Conservation (phyloP, 2,888 invertebrate genomes). For the Galeruca laticollis region DNA sequence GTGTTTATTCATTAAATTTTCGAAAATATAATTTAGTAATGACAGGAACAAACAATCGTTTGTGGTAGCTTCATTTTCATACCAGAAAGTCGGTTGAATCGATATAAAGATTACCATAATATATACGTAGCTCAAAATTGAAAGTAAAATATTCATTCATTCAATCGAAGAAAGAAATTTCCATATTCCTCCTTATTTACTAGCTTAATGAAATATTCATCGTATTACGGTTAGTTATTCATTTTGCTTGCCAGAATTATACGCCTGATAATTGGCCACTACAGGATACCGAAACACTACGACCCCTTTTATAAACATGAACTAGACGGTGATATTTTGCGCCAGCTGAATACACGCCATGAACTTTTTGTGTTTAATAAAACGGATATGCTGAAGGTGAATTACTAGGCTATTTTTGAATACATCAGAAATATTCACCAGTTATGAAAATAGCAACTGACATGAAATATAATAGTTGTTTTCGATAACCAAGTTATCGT, state of each 20-base stretch:
- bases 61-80: too few relatives aligned
- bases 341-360: not conserved
- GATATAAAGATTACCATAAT: not conserved
- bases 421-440: not conserved
- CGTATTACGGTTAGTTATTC: slow-evolving; percentile 13
- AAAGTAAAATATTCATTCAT: slow-evolving; percentile 23
- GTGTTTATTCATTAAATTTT: too few relatives aligned
- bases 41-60: too few relatives aligned
- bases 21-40: too few relatives aligned
- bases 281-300: slow-evolving; percentile 13
- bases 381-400: not conserved
- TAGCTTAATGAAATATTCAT: slow-evolving; percentile 31
- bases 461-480: not conserved
- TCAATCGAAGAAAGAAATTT: slow-evolving; percentile 26
- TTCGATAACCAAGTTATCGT: too few relatives aligned
- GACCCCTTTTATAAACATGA: slow-evolving; percentile 30
- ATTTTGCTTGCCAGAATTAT: slow-evolving; percentile 18
- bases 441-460: not conserved
- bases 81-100: too few relatives aligned
- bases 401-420: not conserved
- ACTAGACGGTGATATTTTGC: slow-evolving; percentile 23
- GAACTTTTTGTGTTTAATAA: not conserved
- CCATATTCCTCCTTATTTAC: slow-evolving; percentile 26
- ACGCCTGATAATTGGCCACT: slow-evolving; percentile 23
- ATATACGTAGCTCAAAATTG: not conserved